Evolutionary conservation across 1,140 invertebrate species (phyloP), one percentile per base, ranked within the genome.

Genomic region (Arctopsyche grandis): DNA sequence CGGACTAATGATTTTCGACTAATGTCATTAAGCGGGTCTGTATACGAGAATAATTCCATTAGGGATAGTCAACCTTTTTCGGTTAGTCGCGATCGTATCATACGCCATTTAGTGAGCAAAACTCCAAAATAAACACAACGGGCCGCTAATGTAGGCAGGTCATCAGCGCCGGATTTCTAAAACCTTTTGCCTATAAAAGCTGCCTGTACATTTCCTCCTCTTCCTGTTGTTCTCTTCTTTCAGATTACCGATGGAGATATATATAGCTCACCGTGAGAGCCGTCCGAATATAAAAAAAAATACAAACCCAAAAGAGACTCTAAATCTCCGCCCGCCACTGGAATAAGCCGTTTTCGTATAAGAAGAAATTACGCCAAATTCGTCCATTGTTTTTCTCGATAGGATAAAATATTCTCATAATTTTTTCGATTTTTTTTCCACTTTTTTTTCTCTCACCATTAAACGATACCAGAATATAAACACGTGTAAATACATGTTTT

Each of bases 161-260:
- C 73, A 79, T 79, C 71, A 26, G 26, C 48, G 21, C 19, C 24
- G 69, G 75, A 43, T 63, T 38, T 73, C 69, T 58, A 73, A 79
- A 79, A 74, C 71, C 58, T 79, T 75, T 79, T 19, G 43, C 56
- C 78, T 48, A 66, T 75, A 79, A 75, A 75, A 79, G 21, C 56
- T 56, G 16, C 16, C 44, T 22, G 44, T 24, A 56, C 38, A 22
- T 16, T 56, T 56, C 71, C 52, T 48, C 43, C 44, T 26, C 16
- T 38, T 38, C 46, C 12, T 74, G 4, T 19, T 63, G 24, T 52
- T 63, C 9, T 22, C 24, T 56, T 63, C 56, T 76, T 63, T 76
- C 74, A 66, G 74, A 76, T 76, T 76, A 76, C 74, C 24, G 48
- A 56, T 56, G 21, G 21, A 46, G 14, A 56, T 56, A 74, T 71